Evolutionary conservation across 1,140 invertebrate genomes (phyloP).

Genomic region (Philopotamus ludificatus): DNA sequence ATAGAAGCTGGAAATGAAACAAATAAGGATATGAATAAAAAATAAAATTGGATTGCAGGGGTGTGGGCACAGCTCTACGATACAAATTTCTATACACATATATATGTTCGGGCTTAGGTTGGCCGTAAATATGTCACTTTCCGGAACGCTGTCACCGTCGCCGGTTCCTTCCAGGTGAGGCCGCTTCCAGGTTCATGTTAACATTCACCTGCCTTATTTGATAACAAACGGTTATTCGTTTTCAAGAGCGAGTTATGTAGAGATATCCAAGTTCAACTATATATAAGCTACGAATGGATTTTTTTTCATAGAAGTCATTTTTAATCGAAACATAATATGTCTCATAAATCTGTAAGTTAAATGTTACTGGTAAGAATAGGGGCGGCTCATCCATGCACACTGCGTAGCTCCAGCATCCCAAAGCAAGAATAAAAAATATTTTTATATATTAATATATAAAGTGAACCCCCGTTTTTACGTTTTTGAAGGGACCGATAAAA

Average conservation of each 20-base stretch:
- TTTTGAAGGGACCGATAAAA: no score
- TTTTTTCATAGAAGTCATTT: no score
- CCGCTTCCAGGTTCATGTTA: constrained; percentile 25
- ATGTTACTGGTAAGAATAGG: no score
- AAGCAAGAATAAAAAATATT: no score
- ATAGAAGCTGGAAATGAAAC: constrained; percentile 34
- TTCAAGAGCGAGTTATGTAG: constrained; percentile 23
- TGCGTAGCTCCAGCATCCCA: no score
- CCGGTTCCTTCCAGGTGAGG: constrained; percentile 11
- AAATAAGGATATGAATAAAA: constrained; percentile 41
- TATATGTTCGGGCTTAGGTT: constrained; percentile 19
- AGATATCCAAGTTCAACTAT: constrained; percentile 6
- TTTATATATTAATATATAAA: no score
- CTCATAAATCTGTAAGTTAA: no score
- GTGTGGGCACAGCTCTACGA: neutral
- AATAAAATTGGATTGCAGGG: constrained; percentile 29
- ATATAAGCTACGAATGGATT: no score
- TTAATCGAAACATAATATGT: no score
- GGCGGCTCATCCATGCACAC: no score
- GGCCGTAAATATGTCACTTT: constrained; percentile 43
- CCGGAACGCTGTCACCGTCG: constrained; percentile 38
- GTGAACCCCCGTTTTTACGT: no score
- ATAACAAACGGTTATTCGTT: constrained; percentile 42
- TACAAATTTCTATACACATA: neutral
- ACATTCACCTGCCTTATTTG: constrained; percentile 40